Conservation (phyloP, 2,113 vertebrate species). For the Phalacrocorax aristotelis region DNA sequence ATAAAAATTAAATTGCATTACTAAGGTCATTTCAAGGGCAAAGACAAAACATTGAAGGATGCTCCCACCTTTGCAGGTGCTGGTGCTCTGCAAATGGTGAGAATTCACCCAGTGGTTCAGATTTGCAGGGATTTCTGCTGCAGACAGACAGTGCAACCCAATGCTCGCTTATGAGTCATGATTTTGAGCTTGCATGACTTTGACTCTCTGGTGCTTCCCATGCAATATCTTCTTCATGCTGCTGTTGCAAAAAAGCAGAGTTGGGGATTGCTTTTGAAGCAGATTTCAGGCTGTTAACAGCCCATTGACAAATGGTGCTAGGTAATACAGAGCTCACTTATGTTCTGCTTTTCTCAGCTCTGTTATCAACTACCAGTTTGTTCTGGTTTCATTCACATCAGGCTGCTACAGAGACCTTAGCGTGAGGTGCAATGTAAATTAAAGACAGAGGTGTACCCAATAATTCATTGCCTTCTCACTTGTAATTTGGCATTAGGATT, state of each 20-base stretch:
- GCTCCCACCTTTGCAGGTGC: neutral
- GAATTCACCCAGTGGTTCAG: neutral
- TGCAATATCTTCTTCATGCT: neutral
- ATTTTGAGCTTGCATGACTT: neutral
- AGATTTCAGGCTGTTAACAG: neutral
- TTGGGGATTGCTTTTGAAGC: neutral
- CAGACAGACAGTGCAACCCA: neutral
- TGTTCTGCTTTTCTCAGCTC: neutral
- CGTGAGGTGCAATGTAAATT: neutral
- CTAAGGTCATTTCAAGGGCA: neutral
- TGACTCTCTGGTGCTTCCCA: neutral
- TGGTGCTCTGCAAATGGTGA: neutral
- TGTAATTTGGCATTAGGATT: neutral
- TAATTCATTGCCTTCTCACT: neutral
- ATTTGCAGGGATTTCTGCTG: neutral
- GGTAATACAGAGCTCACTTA: neutral
- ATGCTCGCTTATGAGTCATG: accelerated
- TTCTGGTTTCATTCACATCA: neutral
- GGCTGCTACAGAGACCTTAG: neutral
- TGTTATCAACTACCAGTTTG: neutral
- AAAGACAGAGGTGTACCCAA: neutral
- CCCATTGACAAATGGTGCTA: neutral
- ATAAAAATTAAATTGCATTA: neutral
- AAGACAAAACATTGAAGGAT: neutral
- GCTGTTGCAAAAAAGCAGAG: neutral